Percentiles rank a stretch among this genome's conserved stretches.
Evolutionary conservation across 2,888 invertebrate species (phyloP).

Genomic region (Panzeria rudis): DNA sequence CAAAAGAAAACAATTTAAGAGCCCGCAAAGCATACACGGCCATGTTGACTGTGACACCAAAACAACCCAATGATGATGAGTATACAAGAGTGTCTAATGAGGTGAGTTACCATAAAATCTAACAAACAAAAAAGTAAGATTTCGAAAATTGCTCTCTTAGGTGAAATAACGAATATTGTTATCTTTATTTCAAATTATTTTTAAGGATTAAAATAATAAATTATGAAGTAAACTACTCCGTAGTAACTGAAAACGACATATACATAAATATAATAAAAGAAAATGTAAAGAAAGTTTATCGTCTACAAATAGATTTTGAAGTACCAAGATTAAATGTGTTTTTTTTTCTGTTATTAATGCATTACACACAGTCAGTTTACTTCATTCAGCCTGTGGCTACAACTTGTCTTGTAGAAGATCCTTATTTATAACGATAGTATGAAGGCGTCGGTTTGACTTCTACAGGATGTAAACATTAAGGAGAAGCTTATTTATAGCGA

Average conservation of each 20-base stretch:
- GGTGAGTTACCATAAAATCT: constrained; percentile 83
- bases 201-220: not conserved
- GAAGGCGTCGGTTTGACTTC: not conserved
- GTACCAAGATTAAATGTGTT: not conserved
- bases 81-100: constrained; percentile 90
- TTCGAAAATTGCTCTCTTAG: not conserved
- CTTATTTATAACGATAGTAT: not conserved
- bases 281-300: not conserved
- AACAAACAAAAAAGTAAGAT: not conserved
- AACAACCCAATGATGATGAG: constrained; percentile 90
- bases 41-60: constrained; percentile 93
- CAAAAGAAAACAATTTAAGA: constrained; percentile 90
- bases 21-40: constrained; percentile 94
- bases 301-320: not conserved
- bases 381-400: not conserved
- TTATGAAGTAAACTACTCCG: not conserved
- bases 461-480: not conserved
- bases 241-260: not conserved
- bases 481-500: not conserved
- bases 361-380: not conserved
- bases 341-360: not conserved
- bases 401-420: not conserved
- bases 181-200: not conserved
- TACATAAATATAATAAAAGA: not conserved
- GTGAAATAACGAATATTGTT: not conserved